Conservation (phyloP, 2,888 invertebrate species). For the Caenorhabditis sp. region DNA sequence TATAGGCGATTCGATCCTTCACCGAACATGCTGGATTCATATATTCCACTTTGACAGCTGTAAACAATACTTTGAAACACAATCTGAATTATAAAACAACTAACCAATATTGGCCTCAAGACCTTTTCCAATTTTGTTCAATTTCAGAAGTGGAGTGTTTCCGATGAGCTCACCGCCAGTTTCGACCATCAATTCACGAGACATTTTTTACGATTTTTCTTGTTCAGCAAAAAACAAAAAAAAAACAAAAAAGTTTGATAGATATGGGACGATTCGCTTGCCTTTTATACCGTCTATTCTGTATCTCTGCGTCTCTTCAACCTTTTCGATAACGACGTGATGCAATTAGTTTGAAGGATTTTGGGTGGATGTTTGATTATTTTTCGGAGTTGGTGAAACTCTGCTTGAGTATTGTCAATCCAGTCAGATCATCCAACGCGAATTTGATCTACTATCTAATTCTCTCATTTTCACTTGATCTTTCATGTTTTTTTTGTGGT, state of each 20-base stretch:
- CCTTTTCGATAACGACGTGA: not conserved
- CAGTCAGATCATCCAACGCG: no score
- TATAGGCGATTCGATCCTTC: constrained; percentile 67
- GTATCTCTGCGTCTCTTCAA: constrained; percentile 1
- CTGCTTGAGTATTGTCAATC: no score
- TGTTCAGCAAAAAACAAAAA: not conserved
- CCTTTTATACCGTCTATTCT: not conserved
- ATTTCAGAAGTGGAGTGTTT: constrained; percentile 61
- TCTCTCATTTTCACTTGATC: no score
- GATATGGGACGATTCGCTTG: not conserved
- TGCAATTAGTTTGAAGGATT: not conserved
- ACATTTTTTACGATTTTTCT: constrained; percentile 9
- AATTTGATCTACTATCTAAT: no score
- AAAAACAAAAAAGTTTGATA: not conserved
- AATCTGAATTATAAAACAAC: not conserved
- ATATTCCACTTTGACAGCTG: constrained; percentile 69
- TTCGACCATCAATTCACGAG: constrained; percentile 39
- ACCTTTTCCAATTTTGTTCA: constrained; percentile 60
- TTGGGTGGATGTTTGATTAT: not conserved
- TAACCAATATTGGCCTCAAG: constrained; percentile 55
- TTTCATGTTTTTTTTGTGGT: no score
- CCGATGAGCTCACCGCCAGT: constrained; percentile 52
- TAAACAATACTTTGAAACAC: constrained; percentile 4
- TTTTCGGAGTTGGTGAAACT: no score
- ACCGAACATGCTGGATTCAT: constrained; percentile 67